phyloP scores from a whole-genome alignment of 2,113 vertebrate species.

The Perca fluviatilis region DNA sequence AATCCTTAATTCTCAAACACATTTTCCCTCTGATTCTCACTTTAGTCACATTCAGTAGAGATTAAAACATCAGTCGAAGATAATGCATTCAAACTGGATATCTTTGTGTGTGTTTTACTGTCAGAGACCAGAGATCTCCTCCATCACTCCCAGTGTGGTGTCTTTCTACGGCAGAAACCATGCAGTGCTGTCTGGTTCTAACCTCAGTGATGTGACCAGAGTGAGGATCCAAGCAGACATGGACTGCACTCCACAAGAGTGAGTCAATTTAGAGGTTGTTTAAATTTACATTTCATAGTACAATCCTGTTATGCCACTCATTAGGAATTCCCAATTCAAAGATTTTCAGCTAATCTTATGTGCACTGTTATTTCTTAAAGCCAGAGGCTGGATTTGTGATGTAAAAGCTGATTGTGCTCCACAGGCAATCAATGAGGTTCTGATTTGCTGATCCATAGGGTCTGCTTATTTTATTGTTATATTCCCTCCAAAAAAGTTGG shows the following conservation, averaged over 20 bases:
- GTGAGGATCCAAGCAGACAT: constrained; percentile 85
- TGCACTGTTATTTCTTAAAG: too few relatives aligned
- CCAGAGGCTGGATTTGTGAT: too few relatives aligned
- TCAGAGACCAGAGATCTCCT: constrained; percentile 85
- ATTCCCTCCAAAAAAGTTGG: too few relatives aligned
- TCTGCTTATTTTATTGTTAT: too few relatives aligned
- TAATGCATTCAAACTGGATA: background rate
- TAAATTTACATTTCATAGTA: too few relatives aligned
- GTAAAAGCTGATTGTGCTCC: too few relatives aligned
- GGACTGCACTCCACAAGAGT: constrained; percentile 82
- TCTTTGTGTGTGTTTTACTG: constrained; percentile 17
- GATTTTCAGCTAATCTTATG: too few relatives aligned
- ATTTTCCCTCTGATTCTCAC: background rate
- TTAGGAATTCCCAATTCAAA: too few relatives aligned
- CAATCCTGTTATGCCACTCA: too few relatives aligned
- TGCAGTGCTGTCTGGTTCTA: constrained; percentile 85
- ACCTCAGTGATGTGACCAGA: constrained; percentile 83
- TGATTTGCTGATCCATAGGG: too few relatives aligned
- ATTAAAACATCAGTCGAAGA: background rate
- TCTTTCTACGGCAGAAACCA: constrained; percentile 90
- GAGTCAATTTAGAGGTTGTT: constrained; percentile 40
- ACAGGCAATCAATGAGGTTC: too few relatives aligned
- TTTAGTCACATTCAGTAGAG: background rate
- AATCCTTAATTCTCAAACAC: background rate
- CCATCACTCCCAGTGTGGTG: constrained; percentile 85